A percentile compares a stretch with the other conserved stretches of the same genome.
Evolutionary conservation across 2,888 invertebrate species (phyloP).

Genomic region (Melitaea athalia): DNA sequence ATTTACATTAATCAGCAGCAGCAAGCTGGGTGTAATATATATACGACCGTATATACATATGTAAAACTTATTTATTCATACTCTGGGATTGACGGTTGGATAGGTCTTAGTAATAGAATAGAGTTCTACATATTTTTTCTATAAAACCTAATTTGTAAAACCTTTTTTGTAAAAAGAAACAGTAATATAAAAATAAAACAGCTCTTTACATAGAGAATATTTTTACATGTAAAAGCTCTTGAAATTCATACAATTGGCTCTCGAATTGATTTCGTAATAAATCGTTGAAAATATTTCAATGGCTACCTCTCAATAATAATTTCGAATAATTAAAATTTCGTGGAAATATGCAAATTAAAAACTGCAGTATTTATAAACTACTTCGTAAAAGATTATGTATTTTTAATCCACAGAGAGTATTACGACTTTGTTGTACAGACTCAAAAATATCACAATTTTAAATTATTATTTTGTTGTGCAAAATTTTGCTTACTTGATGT

Average conservation of each 20-base stretch:
- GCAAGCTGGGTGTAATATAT: no score
- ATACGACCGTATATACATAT: no score
- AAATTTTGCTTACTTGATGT: no score
- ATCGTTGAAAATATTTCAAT: conserved; percentile 16
- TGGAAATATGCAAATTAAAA: background rate
- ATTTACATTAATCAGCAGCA: no score
- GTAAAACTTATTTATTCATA: no score
- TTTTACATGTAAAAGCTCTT: conserved; percentile 25
- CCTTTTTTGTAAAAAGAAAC: background rate
- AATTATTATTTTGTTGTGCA: no score
- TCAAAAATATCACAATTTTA: no score
- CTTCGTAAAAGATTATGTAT: background rate
- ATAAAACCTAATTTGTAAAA: no score
- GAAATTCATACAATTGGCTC: conserved; percentile 22
- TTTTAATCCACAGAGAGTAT: background rate
- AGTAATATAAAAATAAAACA: background rate
- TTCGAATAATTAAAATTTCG: conserved; percentile 1
- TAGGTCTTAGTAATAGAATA: no score
- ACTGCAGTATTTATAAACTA: background rate
- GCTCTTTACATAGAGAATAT: conserved; percentile 18
- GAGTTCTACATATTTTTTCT: no score
- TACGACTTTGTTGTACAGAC: no score
- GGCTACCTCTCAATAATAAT: background rate
- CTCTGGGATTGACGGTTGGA: no score
- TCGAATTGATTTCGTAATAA: conserved; percentile 18